Evolutionary conservation across 2,113 vertebrate genomes (phyloP).

Genomic region (Tapirus terrestris): DNA sequence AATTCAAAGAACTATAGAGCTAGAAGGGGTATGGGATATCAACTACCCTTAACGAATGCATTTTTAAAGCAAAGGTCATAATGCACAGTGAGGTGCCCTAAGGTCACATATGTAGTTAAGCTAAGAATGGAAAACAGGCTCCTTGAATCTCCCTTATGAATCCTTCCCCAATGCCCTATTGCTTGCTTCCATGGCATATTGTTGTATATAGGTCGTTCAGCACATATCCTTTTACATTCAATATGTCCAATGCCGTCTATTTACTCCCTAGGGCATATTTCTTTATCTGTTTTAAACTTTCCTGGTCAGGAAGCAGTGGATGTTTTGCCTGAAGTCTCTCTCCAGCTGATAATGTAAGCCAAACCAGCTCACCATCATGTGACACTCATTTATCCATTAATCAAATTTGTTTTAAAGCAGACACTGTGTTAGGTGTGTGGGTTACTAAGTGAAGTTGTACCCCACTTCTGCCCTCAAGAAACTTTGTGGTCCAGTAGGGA

Average conservation of each 20-base stretch:
- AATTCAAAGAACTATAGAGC: background rate
- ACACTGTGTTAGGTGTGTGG: fast-evolving
- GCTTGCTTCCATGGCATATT: background rate
- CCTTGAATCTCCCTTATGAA: background rate
- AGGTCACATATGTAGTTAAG: background rate
- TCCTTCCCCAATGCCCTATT: background rate
- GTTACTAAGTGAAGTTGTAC: background rate
- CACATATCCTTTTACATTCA: background rate
- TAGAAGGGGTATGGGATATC: background rate
- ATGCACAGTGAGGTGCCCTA: background rate
- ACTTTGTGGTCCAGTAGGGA: background rate
- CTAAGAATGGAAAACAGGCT: background rate
- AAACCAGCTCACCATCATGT: background rate
- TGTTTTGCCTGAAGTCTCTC: background rate
- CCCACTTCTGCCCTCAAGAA: background rate
- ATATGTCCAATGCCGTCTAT: background rate
- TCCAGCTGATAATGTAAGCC: background rate
- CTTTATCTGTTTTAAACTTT: background rate
- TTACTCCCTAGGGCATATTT: background rate
- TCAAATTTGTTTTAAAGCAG: background rate
- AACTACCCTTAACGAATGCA: background rate
- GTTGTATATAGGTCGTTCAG: background rate
- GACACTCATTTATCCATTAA: background rate
- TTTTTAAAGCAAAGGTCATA: background rate
- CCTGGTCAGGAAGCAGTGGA: background rate